A percentile compares a stretch with the other conserved stretches of the same genome.
Evolutionary conservation across 2,113 vertebrate genomes (phyloP).

Genomic region (Chloropsis hardwickii): DNA sequence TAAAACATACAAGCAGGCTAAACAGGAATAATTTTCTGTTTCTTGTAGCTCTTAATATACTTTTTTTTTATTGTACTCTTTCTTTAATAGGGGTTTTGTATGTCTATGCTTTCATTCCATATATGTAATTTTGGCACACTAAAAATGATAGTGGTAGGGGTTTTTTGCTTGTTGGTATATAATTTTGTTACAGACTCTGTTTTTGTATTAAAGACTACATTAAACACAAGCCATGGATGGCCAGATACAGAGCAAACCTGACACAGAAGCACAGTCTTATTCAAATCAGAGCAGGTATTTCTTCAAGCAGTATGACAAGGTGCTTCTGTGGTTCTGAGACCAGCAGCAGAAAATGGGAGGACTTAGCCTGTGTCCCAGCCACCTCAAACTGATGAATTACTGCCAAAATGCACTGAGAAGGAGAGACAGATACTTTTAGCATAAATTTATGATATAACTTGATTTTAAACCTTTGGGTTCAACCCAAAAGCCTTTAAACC

Average conservation of each 20-base stretch:
- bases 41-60: neutral
- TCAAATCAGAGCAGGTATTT: neutral
- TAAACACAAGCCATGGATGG: neutral
- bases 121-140: neutral
- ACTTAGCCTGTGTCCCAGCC: neutral
- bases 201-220: neutral
- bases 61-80: neutral
- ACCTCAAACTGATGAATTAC: neutral
- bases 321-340: neutral
- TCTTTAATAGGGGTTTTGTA: accelerated
- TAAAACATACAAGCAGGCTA: accelerated
- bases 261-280: neutral
- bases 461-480: neutral
- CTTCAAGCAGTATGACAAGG: neutral
- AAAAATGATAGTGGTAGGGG: accelerated
- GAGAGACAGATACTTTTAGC: neutral
- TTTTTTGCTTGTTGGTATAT: neutral
- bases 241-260: neutral
- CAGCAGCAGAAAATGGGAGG: neutral
- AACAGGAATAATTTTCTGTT: neutral
- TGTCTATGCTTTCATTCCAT: neutral
- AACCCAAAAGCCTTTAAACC: neutral
- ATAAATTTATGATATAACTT: neutral
- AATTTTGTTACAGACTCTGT: neutral
- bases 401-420: neutral